Evolutionary conservation across 2,797 vertebrate species (phyloP).

Genomic region (Lacerta agilis): DNA sequence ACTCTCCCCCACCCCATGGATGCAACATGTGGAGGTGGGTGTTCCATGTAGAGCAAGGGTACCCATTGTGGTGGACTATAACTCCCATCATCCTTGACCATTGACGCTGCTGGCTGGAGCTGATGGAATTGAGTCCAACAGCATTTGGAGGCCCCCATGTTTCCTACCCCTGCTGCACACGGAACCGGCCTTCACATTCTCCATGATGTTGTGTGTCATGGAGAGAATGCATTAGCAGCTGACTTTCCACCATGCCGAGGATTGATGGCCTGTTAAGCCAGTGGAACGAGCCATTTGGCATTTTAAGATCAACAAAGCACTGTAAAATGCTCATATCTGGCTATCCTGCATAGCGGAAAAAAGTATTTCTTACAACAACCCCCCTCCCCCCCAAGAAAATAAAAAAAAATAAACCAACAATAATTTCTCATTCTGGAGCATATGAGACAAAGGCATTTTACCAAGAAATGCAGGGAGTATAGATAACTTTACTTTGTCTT

Average conservation of each 20-base stretch:
- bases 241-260: background rate
- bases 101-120: background rate
- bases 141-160: background rate
- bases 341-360: conserved; percentile 14
- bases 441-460: conserved; percentile 25
- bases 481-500: conserved; percentile 69
- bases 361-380: conserved; percentile 57
- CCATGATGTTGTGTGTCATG: background rate
- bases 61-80: background rate
- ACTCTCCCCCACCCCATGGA: background rate
- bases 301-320: conserved; percentile 56
- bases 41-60: background rate
- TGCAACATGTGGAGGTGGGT: background rate
- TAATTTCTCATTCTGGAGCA: conserved; percentile 54
- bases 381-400: conserved; percentile 7
- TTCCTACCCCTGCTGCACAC: background rate
- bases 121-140: background rate
- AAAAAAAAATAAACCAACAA: conserved; percentile 63
- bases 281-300: conserved; percentile 21
- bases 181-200: background rate
- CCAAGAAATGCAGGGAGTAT: conserved; percentile 68
- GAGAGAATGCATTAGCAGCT: background rate
- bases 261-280: background rate
- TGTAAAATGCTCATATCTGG: conserved; percentile 46
- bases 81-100: background rate